phyloP scores from a whole-genome alignment of 2,888 invertebrate genomes.

The Acanthoscelides obtectus region DNA sequence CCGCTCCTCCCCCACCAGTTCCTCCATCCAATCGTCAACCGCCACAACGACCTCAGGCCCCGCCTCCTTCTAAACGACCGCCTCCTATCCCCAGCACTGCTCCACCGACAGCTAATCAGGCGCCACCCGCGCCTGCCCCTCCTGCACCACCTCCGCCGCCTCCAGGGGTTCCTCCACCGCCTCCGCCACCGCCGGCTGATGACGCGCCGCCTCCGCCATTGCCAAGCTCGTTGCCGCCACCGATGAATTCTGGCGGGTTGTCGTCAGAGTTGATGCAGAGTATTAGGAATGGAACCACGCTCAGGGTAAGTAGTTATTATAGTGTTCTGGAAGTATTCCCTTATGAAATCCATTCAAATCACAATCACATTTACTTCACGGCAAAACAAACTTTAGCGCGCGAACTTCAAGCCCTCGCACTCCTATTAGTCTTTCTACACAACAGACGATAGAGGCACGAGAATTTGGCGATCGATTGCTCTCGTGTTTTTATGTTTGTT shows the following conservation, averaged over 20 bases:
- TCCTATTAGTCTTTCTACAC: neutral
- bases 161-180: slow-evolving; percentile 11
- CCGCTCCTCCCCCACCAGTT: slow-evolving; percentile 9
- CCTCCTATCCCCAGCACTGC: slow-evolving; percentile 25
- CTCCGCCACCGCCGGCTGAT: slow-evolving; percentile 27
- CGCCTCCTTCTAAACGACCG: slow-evolving; percentile 12
- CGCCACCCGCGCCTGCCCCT: slow-evolving; percentile 34
- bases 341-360: no score
- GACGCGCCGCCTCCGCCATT: slow-evolving; percentile 28
- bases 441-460: neutral
- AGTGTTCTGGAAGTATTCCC: neutral
- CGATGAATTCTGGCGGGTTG: slow-evolving; percentile 42
- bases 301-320: slow-evolving; percentile 56
- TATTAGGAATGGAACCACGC: slow-evolving; percentile 71
- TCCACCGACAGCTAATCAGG: slow-evolving; percentile 24
- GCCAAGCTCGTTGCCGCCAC: slow-evolving; percentile 18
- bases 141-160: slow-evolving; percentile 28
- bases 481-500: no score
- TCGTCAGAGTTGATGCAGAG: slow-evolving; percentile 77
- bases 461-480: neutral
- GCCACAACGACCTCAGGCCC: slow-evolving; percentile 4
- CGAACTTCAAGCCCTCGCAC: neutral
- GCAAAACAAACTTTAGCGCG: neutral
- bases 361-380: neutral
- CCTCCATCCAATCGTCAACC: slow-evolving; percentile 1